Conservation (phyloP, 2,797 vertebrate species). For the Girardinus metallicus region DNA sequence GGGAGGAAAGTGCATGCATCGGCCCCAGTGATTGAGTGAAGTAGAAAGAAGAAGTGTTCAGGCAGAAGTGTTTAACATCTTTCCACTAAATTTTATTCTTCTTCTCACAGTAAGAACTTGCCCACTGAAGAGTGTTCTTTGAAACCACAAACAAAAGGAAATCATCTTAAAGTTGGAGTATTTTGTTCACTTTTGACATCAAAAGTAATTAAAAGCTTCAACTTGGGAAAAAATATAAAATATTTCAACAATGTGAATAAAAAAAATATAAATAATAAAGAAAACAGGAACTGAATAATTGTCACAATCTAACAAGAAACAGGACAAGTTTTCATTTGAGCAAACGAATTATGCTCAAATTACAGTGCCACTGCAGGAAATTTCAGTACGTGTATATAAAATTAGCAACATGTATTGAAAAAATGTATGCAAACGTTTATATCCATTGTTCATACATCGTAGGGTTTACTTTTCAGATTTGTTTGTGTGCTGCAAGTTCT, state of each 20-base stretch:
- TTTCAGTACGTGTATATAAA: neutral
- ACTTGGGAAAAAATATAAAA: neutral
- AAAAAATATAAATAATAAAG: slow-evolving; percentile 33
- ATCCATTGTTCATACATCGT: neutral
- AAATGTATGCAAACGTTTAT: neutral
- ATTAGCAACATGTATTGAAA: neutral
- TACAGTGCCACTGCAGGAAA: neutral
- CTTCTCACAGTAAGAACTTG: slow-evolving; percentile 2
- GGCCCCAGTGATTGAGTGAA: slow-evolving; percentile 64
- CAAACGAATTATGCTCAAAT: neutral
- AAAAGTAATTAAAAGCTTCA: neutral
- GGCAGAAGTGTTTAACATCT: slow-evolving; percentile 19
- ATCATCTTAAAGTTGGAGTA: neutral
- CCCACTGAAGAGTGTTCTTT: neutral
- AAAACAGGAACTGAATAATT: neutral
- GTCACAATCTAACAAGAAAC: neutral
- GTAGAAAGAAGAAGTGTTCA: slow-evolving; percentile 42
- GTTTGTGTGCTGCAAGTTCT: neutral
- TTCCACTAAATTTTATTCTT: neutral
- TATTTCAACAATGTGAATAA: neutral
- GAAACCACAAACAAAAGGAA: neutral
- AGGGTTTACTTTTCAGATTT: neutral
- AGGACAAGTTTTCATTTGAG: neutral
- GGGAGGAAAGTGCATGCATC: slow-evolving; percentile 9
- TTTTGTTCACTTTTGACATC: neutral